Base-by-base conservation (phyloP, 1,140 invertebrate genomes). In the Micrasema longulum region DNA sequence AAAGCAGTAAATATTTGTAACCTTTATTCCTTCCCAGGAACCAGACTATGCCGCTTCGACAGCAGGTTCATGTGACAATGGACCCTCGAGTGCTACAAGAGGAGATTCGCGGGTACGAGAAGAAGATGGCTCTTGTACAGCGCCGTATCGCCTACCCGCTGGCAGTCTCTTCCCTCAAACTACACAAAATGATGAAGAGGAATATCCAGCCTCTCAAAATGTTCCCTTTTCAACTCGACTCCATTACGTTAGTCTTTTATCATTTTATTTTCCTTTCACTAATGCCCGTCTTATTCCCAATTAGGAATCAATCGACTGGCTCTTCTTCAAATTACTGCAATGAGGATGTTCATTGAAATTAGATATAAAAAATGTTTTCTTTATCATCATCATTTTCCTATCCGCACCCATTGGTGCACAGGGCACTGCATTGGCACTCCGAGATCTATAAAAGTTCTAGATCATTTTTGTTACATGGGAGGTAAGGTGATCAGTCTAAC, bases 151-250 rank as follows among this genome's bases (percentile, higher is more conserved):
- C 84, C 0, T 82, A 83, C 67, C 82, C 82, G 31, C 77, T 85
- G 0, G 82, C 82, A 52, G 82, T 82, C 75, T 91, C 90, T 18
- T 85, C 89, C 72, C 77, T 95, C 6, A 86, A 84, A 10, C 83
- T 93, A 16, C 79, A 89, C 20, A 96, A 96, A 81, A 82, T 96
- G 43, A 83, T 89, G 74, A 82, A 88, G 14, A 87, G 90, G 76
- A 92, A 93, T 73, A 86, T 92, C n/a, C 82, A 89, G 75, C 85
- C 88, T 11, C 78, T 93, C 7, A 89, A 91, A 63, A 86, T 88
- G 12, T 84, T 89, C 66, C 90, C 90, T 16, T 89, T 92, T 73
- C 72, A 73, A 36, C n/a, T 73, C 1, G 48, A 68, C 23, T 73
- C 75, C 18, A 71, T 76, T 10, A 14, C 64, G 72, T 76, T 65